Percentiles rank a stretch among this genome's conserved stretches.
Evolutionary conservation across 2,888 invertebrate genomes (phyloP).

Genomic region (Volucella zonaria): DNA sequence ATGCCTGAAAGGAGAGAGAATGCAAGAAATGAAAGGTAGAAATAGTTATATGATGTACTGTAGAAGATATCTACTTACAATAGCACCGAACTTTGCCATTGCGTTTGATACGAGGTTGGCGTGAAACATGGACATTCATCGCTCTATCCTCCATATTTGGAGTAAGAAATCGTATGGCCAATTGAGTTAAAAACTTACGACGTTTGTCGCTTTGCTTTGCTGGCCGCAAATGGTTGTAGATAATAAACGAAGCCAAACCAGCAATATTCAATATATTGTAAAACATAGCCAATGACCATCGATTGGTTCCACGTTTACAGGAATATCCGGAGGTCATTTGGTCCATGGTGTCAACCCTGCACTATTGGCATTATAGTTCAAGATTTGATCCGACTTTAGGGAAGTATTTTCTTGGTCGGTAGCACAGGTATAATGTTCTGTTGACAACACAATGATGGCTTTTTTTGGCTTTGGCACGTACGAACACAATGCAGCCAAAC

Average conservation of each 20-base stretch:
- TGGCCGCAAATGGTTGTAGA: neutral
- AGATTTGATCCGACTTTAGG: constrained; percentile 11
- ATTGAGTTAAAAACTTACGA: neutral
- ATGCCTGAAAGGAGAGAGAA: too few relatives aligned
- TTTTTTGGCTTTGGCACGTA: constrained; percentile 28
- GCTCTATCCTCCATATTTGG: constrained; percentile 14
- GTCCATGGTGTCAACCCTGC: too few relatives aligned
- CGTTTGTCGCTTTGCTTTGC: neutral
- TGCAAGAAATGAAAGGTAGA: too few relatives aligned
- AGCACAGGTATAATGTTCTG: too few relatives aligned
- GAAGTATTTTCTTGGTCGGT: too few relatives aligned
- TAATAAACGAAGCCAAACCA: constrained; percentile 5
- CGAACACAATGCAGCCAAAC: constrained; percentile 45
- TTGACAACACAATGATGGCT: constrained; percentile 9
- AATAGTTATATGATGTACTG: too few relatives aligned
- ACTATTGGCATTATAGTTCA: constrained; percentile 21
- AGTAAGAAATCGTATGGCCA: neutral
- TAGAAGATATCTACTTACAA: constrained; percentile 2
- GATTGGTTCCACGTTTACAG: neutral
- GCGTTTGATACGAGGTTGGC: constrained; percentile 16
- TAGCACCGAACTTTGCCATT: neutral
- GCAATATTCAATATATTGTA: neutral
- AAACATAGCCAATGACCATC: too few relatives aligned
- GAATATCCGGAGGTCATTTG: too few relatives aligned
- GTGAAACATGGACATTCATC: constrained; percentile 1